phyloP scores from a whole-genome alignment of 2,888 invertebrate genomes.

The Rhogogaster chlorosoma region DNA sequence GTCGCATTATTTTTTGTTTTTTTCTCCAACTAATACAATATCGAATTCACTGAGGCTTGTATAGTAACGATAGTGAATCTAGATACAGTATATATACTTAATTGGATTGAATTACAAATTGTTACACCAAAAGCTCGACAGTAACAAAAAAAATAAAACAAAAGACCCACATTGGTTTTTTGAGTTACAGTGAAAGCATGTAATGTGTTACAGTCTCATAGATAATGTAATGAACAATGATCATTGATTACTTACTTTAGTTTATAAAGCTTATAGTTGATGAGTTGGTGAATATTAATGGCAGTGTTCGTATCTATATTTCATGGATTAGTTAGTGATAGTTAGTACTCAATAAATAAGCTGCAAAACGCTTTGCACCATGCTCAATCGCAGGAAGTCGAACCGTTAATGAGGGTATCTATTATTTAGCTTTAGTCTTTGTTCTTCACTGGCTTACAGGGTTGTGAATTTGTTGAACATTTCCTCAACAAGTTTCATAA shows the following conservation, averaged over 20 bases:
- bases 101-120: not conserved
- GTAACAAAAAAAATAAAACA: not conserved
- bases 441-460: not conserved
- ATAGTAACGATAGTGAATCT: not conserved
- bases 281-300: conserved; percentile 35
- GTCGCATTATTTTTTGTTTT: not conserved
- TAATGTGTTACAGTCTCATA: not conserved
- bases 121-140: not conserved
- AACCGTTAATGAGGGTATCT: not conserved
- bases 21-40: not conserved
- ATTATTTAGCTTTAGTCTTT: not conserved
- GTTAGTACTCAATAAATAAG: conserved; percentile 35
- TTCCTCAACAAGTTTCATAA: not conserved
- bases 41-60: not conserved
- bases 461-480: too few relatives aligned
- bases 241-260: conserved; percentile 6
- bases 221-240: conserved; percentile 7
- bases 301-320: conserved; percentile 43
- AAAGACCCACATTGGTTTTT: not conserved
- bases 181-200: not conserved
- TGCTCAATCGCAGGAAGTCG: not conserved
- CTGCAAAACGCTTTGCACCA: not conserved
- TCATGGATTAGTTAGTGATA: conserved; percentile 6
- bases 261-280: conserved; percentile 15
- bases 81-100: not conserved